Percentiles rank a stretch among this genome's conserved stretches.
phyloP scores from a whole-genome alignment of 2,797 vertebrate genomes.

The Aldrovandia affinis region DNA sequence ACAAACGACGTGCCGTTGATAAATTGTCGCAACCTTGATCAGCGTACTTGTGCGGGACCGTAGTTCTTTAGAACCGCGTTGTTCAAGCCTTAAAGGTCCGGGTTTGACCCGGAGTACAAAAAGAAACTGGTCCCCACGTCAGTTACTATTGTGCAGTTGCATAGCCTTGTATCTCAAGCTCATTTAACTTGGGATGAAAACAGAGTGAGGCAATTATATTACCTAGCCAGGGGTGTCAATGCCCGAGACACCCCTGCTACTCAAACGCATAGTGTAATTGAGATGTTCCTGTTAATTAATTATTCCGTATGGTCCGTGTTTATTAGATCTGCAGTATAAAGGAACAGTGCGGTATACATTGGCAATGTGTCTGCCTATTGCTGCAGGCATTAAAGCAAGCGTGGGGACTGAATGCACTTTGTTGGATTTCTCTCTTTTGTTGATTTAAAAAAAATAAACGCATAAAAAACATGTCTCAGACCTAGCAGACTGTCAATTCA shows the following conservation, averaged over 20 bases:
- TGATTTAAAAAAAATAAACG: too few relatives aligned
- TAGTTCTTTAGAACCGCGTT: conserved; percentile 60
- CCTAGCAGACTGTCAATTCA: conserved; percentile 35
- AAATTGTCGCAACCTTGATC: conserved; percentile 68
- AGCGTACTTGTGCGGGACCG: conserved; percentile 52
- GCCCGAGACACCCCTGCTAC: conserved; percentile 68
- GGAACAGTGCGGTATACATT: neutral
- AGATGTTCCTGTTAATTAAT: conserved; percentile 68
- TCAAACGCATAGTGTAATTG: conserved; percentile 65
- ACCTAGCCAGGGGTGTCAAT: conserved; percentile 67
- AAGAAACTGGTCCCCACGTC: conserved; percentile 29
- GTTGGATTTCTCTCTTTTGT: neutral
- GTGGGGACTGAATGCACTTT: neutral
- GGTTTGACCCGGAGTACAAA: conserved; percentile 30
- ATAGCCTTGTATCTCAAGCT: conserved; percentile 43
- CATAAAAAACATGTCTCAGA: neutral
- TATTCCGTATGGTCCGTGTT: conserved; percentile 34
- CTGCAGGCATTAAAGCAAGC: neutral
- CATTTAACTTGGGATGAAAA: conserved; percentile 26
- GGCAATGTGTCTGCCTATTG: neutral
- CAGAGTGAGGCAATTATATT: conserved; percentile 59
- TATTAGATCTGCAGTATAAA: conserved; percentile 53
- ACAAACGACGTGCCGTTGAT: conserved; percentile 66
- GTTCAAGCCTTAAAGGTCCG: conserved; percentile 54
- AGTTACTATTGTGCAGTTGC: conserved; percentile 55